Conservation (phyloP, 2,113 vertebrate genomes). For the Callithrix jacchus region DNA sequence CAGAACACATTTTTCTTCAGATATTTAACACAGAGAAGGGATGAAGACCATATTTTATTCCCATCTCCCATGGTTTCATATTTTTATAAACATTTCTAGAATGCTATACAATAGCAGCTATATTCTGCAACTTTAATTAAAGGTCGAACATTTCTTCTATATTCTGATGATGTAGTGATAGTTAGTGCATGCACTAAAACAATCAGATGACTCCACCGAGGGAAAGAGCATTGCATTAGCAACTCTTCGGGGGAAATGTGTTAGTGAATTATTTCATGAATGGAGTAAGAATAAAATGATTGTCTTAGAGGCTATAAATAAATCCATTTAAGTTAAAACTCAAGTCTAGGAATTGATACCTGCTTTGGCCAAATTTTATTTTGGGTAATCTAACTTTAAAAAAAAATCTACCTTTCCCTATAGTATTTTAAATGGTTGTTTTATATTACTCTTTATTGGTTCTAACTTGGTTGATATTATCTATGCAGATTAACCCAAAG, state of each 20-base stretch:
- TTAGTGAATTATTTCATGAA: constrained; percentile 21
- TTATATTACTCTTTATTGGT: neutral
- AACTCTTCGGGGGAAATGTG: neutral
- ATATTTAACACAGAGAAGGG: neutral
- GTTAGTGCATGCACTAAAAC: neutral
- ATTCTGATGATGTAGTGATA: neutral
- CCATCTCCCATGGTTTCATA: neutral
- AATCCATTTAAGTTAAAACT: constrained; percentile 17
- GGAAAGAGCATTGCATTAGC: neutral
- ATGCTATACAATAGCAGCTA: neutral
- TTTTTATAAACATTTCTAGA: neutral
- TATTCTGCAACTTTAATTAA: neutral
- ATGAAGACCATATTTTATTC: neutral
- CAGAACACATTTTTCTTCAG: neutral
- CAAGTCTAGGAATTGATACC: neutral
- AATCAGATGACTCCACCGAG: neutral
- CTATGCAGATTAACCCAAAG: neutral
- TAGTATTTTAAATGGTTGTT: neutral
- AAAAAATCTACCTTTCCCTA: neutral
- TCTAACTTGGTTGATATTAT: neutral
- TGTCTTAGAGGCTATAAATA: neutral
- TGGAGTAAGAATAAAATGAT: neutral
- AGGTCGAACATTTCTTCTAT: neutral
- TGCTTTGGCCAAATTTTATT: neutral
- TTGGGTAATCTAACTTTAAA: neutral